Percentiles rank a stretch among this genome's conserved stretches.
Evolutionary conservation across 2,888 invertebrate genomes (phyloP).

Genomic region (Lasioglossum vierecki): DNA sequence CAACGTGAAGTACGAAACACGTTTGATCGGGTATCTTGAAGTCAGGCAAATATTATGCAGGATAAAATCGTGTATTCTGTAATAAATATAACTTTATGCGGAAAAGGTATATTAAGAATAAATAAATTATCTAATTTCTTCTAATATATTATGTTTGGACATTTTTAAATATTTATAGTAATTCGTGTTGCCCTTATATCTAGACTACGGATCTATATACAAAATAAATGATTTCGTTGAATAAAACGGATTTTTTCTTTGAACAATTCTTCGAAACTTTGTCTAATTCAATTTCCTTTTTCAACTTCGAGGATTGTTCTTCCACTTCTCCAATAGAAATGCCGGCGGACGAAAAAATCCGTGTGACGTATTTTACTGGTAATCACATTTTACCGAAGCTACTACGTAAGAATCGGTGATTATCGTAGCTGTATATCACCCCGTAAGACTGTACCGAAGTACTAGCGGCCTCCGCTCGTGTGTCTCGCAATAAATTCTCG

Average conservation of each 20-base stretch:
- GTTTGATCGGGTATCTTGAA: background rate
- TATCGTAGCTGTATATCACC: background rate
- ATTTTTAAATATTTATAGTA: too few relatives aligned
- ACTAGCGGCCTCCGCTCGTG: conserved; percentile 4
- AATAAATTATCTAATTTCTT: background rate
- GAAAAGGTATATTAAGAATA: background rate
- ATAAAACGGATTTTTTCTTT: background rate
- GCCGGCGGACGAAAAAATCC: background rate
- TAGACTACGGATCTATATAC: background rate
- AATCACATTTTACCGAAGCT: background rate
- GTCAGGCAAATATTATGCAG: background rate
- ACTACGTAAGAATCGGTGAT: background rate
- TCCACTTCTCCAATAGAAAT: background rate
- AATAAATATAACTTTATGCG: too few relatives aligned
- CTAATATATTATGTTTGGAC: background rate
- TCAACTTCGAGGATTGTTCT: background rate
- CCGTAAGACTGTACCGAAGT: background rate
- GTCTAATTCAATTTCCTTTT: too few relatives aligned
- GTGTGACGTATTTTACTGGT: background rate
- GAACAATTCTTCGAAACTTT: background rate
- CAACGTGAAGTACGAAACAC: background rate
- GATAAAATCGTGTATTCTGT: background rate
- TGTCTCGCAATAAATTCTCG: conserved; percentile 32
- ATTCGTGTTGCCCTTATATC: background rate
- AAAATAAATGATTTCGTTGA: background rate